These are phyloP conservation scores for Diogma glabrata DNA, from an alignment of 2,888 invertebrate genomes.

Conservation along the genomic window DNA sequence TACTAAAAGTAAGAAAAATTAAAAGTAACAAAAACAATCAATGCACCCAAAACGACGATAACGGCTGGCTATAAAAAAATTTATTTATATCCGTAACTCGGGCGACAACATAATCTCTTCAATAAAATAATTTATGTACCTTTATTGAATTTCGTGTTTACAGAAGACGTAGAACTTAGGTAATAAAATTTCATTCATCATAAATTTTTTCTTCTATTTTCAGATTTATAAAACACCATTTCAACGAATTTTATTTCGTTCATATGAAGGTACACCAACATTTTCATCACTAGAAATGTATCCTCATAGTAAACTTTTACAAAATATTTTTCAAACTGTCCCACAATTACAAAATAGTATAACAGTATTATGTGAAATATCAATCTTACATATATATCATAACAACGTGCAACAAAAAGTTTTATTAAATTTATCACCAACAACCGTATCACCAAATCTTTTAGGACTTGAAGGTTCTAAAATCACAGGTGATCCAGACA, in stretches of 20 bases:
- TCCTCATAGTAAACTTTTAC: constrained; percentile 35
- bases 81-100: no score
- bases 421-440: constrained; percentile 29
- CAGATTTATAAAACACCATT: constrained; percentile 35
- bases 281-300: constrained; percentile 35
- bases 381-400: constrained; percentile 36
- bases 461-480: constrained; percentile 36
- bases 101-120: no score
- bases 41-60: no score
- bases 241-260: constrained; percentile 33
- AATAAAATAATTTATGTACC: no score
- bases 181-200: no score
- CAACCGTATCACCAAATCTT: constrained; percentile 35
- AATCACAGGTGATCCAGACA: constrained; percentile 34
- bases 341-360: constrained; percentile 35
- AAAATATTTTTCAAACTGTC: constrained; percentile 33
- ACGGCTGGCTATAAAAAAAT: no score
- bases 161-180: no score
- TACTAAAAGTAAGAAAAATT: no score
- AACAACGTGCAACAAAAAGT: constrained; percentile 36
- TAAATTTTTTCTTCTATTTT: constrained; percentile 9
- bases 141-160: no score
- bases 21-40: no score
- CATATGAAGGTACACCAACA: constrained; percentile 33
- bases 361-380: constrained; percentile 33